phyloP scores from a whole-genome alignment of 2,888 invertebrate species.

The Strigamia maritima region DNA sequence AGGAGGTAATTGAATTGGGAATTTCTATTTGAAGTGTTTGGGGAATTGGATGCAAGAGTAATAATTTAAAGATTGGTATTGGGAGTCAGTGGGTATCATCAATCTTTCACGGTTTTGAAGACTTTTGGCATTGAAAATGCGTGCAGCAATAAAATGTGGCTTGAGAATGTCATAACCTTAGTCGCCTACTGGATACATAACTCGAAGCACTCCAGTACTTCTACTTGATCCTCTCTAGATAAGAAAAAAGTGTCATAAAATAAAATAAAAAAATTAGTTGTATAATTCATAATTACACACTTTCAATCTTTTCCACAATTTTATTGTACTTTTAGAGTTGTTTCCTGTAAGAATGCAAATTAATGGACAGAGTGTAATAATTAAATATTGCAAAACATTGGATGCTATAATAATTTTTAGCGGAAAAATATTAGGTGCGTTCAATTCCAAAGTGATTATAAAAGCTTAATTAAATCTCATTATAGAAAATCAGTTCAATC shows the following conservation, averaged over 20 bases:
- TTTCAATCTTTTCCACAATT: too few relatives aligned
- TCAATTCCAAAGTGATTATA: too few relatives aligned
- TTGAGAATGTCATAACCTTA: conserved; percentile 20
- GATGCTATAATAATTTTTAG: too few relatives aligned
- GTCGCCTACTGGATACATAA: conserved; percentile 19
- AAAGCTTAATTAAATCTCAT: too few relatives aligned
- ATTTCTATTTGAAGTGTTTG: not conserved
- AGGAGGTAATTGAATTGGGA: not conserved
- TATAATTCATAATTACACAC: not conserved
- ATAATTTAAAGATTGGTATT: conserved; percentile 16
- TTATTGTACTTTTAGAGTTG: too few relatives aligned
- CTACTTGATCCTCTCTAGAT: not conserved
- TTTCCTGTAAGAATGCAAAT: too few relatives aligned
- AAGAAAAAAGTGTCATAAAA: not conserved
- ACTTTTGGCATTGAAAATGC: conserved; percentile 10
- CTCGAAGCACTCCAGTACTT: not conserved
- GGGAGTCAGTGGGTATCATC: not conserved
- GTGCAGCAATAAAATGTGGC: not conserved
- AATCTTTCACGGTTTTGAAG: not conserved
- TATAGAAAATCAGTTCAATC: too few relatives aligned
- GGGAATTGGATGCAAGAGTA: conserved; percentile 5
- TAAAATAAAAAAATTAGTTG: not conserved
- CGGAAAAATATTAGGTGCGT: too few relatives aligned
- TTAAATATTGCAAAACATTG: too few relatives aligned
- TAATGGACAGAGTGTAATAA: too few relatives aligned